Conservation (phyloP, 2,888 invertebrate genomes). For the Orthosia gothica region DNA sequence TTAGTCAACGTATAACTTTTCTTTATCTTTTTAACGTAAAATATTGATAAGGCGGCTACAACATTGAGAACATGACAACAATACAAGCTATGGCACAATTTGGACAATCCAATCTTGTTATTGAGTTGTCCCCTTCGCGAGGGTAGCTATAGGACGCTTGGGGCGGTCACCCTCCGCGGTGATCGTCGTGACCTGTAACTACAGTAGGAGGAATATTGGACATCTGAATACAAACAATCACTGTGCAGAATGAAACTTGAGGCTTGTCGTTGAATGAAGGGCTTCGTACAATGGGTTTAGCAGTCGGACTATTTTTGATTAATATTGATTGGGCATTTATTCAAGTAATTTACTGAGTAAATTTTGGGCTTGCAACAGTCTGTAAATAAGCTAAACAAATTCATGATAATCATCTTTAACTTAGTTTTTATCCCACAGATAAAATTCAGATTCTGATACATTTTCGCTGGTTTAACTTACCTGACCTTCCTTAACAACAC, state of each 20-base stretch:
- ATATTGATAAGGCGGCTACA: conserved; percentile 21
- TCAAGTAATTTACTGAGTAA: too few species aligned
- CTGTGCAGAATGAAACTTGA: conserved; percentile 1
- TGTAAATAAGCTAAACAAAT: too few species aligned
- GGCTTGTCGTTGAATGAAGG: not conserved
- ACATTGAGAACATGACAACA: conserved; percentile 29
- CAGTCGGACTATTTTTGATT: not conserved
- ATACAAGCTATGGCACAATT: conserved; percentile 26
- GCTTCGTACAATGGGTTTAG: not conserved
- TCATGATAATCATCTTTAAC: too few species aligned
- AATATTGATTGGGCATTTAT: not conserved
- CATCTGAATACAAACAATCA: conserved; percentile 21
- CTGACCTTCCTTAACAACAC: too few species aligned
- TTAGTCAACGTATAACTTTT: not conserved
- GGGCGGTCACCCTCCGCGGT: conserved; percentile 19
- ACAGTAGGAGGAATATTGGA: conserved; percentile 24
- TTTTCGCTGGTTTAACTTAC: not conserved
- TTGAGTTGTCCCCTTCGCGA: conserved; percentile 14
- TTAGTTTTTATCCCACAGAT: too few species aligned
- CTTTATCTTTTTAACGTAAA: not conserved
- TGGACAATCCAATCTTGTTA: conserved; percentile 53
- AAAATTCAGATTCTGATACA: too few species aligned
- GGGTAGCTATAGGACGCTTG: conserved; percentile 22
- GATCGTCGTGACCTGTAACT: conserved; percentile 38
- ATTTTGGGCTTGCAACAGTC: too few species aligned